These are phyloP conservation scores for Scaptomyza hsui DNA, from an alignment of 1,140 invertebrate species.

Conservation along the genomic window DNA sequence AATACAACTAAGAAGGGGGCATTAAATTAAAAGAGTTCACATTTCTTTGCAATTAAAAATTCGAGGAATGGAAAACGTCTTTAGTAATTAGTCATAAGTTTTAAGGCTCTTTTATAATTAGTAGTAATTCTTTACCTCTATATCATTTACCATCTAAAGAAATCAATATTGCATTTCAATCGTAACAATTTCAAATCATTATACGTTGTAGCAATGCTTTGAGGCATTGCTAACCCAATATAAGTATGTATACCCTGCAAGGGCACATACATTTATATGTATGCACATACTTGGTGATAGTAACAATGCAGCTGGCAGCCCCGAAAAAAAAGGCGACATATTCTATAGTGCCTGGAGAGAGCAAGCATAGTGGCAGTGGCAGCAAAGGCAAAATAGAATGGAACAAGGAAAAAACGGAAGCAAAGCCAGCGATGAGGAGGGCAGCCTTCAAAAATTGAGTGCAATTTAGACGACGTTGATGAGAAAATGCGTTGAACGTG, in stretches of 20 bases:
- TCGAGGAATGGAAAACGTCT: too few species aligned
- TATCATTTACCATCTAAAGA: neutral
- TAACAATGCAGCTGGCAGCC: conserved; percentile 41
- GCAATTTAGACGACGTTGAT: conserved; percentile 80
- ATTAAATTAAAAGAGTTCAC: too few species aligned
- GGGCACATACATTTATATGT: conserved; percentile 5
- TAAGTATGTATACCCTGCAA: conserved; percentile 34
- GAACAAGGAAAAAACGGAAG: conserved; percentile 31
- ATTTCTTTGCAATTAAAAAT: too few species aligned
- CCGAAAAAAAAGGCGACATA: conserved; percentile 44
- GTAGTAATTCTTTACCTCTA: too few species aligned
- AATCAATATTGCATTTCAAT: neutral
- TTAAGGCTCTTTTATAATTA: too few species aligned
- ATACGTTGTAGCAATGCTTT: neutral
- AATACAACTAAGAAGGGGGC: too few species aligned
- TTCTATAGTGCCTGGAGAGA: conserved; percentile 28
- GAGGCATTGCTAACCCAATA: conserved; percentile 11
- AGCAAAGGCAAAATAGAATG: conserved; percentile 24
- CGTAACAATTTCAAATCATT: neutral
- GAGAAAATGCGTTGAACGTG: conserved; percentile 83
- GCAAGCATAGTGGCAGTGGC: conserved; percentile 11
- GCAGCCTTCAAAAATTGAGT: conserved; percentile 82
- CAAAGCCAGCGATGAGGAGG: conserved; percentile 16
- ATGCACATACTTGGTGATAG: neutral
- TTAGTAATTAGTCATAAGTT: too few species aligned